A percentile compares a stretch with the other conserved stretches of the same genome.
Conservation (phyloP, 2,797 vertebrate genomes). For the Mus minutoides region DNA sequence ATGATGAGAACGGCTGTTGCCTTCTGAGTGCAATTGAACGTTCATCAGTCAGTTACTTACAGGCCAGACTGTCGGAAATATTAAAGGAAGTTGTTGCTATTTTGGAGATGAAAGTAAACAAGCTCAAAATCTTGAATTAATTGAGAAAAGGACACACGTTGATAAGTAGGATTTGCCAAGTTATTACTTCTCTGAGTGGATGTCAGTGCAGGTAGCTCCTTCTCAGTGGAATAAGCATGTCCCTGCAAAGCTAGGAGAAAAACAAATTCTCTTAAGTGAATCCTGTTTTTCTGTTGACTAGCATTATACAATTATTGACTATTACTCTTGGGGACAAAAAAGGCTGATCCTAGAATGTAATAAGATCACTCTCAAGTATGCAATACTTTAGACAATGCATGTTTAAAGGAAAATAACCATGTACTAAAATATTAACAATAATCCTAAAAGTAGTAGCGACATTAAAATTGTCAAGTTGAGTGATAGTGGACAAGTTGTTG, state of each 20-base stretch:
- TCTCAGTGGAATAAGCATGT: constrained; percentile 21
- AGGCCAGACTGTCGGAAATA: constrained; percentile 75
- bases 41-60: constrained; percentile 79
- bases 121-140: constrained; percentile 78
- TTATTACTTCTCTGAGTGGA: constrained; percentile 65
- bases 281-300: constrained; percentile 72
- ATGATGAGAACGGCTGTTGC: constrained; percentile 69
- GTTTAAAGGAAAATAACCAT: constrained; percentile 42
- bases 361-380: constrained; percentile 43
- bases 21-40: constrained; percentile 73
- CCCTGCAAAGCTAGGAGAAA: constrained; percentile 51
- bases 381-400: constrained; percentile 8
- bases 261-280: constrained; percentile 74
- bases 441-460: background rate
- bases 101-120: constrained; percentile 82
- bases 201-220: constrained; percentile 52
- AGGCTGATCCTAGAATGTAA: constrained; percentile 31
- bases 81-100: constrained; percentile 73
- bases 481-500: background rate
- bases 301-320: constrained; percentile 73
- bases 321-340: constrained; percentile 61
- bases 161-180: constrained; percentile 75
- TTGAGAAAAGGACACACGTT: constrained; percentile 66
- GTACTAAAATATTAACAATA: constrained; percentile 57
- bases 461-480: background rate